Conservation (phyloP, 2,797 vertebrate genomes). For the Orestias chungarensis region DNA sequence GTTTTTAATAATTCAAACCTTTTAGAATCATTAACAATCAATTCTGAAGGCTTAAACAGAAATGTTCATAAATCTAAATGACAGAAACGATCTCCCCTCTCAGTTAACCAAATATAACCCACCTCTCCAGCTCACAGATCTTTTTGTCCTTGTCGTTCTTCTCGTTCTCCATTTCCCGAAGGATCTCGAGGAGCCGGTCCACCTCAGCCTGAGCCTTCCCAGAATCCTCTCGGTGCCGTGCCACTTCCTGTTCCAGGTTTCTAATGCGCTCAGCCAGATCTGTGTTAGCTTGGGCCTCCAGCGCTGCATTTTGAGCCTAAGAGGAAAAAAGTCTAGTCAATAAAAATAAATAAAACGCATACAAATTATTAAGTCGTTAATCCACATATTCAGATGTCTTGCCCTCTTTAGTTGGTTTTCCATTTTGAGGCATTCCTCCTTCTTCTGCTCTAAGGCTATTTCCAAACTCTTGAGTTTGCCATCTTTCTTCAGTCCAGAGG, state of each 20-base stretch:
- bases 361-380: not conserved
- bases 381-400: conserved; percentile 18
- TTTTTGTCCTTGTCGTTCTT: conserved; percentile 99
- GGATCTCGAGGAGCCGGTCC: conserved; percentile 94
- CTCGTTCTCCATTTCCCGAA: conserved; percentile 98
- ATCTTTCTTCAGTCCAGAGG: conserved; percentile 96
- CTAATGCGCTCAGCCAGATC: conserved; percentile 89
- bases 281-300: conserved; percentile 91
- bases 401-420: conserved; percentile 96
- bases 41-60: not conserved
- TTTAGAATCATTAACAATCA: not conserved
- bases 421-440: conserved; percentile 92
- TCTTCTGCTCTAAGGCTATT: conserved; percentile 94
- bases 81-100: not conserved
- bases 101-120: conserved; percentile 32
- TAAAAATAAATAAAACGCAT: conserved; percentile 26
- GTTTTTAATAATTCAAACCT: not conserved
- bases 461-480: conserved; percentile 95
- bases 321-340: conserved; percentile 18
- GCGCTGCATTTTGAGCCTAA: conserved; percentile 89
- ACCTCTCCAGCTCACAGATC: conserved; percentile 97
- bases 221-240: conserved; percentile 88
- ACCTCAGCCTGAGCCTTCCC: conserved; percentile 96
- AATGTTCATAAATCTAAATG: not conserved
- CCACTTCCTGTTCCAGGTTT: conserved; percentile 89